Percentiles rank a stretch among this genome's conserved stretches.
phyloP scores from a whole-genome alignment of 1,140 invertebrate genomes.

The Forficula auricularia region DNA sequence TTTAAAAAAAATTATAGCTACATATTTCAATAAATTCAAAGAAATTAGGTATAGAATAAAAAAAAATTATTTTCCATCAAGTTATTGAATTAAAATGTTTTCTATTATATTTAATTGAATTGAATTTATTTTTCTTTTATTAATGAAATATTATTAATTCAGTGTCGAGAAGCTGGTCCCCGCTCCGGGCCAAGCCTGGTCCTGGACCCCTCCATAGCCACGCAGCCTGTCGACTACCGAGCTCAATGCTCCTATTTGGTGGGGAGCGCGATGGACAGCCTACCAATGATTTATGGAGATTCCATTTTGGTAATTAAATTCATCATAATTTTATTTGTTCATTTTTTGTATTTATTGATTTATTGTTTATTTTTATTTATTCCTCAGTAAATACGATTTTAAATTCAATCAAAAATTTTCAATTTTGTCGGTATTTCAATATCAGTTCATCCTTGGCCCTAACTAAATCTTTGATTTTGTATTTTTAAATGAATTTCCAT shows the following conservation, averaged over 20 bases:
- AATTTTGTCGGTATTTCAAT: too few relatives aligned
- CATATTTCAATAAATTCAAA: slow-evolving; percentile 1
- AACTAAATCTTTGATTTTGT: too few relatives aligned
- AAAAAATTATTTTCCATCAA: neutral
- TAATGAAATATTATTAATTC: too few relatives aligned
- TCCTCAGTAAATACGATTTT: too few relatives aligned
- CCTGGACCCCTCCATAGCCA: slow-evolving; percentile 68
- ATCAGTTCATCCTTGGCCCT: too few relatives aligned
- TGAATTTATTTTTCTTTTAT: too few relatives aligned
- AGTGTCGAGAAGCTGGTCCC: slow-evolving; percentile 47
- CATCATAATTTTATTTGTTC: slow-evolving; percentile 7
- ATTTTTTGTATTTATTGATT: slow-evolving; percentile 8
- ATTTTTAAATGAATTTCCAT: too few relatives aligned
- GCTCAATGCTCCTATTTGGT: slow-evolving; percentile 67
- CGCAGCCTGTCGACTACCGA: slow-evolving; percentile 56
- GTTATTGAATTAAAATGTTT: too few relatives aligned
- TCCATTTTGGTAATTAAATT: slow-evolving; percentile 54
- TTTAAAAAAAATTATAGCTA: too few relatives aligned
- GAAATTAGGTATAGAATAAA: neutral
- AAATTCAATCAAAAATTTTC: too few relatives aligned
- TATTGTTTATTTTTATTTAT: slow-evolving; percentile 6
- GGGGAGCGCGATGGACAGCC: slow-evolving; percentile 55
- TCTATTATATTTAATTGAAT: too few relatives aligned
- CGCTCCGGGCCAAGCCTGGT: slow-evolving; percentile 44
- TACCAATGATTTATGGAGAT: slow-evolving; percentile 69